A percentile compares a stretch with the other conserved stretches of the same genome.
Evolutionary conservation across 2,113 vertebrate species (phyloP).

Genomic region (Empidonax traillii): DNA sequence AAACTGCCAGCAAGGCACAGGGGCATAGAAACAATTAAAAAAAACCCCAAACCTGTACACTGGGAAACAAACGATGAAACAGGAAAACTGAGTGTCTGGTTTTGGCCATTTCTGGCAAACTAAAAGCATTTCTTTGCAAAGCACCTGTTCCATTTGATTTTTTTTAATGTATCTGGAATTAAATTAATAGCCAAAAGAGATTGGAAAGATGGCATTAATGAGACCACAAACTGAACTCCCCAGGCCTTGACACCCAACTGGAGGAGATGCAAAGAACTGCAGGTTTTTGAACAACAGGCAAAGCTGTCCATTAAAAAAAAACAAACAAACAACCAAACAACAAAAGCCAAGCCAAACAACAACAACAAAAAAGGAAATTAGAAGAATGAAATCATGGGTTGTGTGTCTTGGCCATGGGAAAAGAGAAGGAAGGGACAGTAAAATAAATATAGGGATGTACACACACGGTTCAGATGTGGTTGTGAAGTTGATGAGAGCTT

Average conservation of each 20-base stretch:
- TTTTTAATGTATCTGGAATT: too few species aligned
- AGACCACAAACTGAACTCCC: background rate
- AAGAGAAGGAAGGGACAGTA: background rate
- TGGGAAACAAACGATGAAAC: background rate
- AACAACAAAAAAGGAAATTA: background rate
- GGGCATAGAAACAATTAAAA: background rate
- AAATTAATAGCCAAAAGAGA: too few species aligned
- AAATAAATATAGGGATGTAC: background rate
- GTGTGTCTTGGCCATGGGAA: background rate
- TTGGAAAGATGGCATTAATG: too few species aligned
- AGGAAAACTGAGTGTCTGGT: background rate
- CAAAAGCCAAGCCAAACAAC: background rate
- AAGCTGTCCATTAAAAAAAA: background rate
- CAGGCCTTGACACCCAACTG: background rate
- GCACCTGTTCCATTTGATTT: too few species aligned
- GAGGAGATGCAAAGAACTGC: accelerated
- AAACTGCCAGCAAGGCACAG: background rate
- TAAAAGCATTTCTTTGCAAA: too few species aligned
- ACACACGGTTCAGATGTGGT: background rate
- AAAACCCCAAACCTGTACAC: background rate
- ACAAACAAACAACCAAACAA: background rate
- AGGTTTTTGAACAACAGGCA: background rate
- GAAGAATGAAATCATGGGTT: background rate
- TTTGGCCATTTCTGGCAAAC: too few species aligned
- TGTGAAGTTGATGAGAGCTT: background rate